A percentile compares a stretch with the other conserved stretches of the same genome.
Evolutionary conservation across 2,113 vertebrate species (phyloP).

Genomic region (Onychostoma macrolepis): DNA sequence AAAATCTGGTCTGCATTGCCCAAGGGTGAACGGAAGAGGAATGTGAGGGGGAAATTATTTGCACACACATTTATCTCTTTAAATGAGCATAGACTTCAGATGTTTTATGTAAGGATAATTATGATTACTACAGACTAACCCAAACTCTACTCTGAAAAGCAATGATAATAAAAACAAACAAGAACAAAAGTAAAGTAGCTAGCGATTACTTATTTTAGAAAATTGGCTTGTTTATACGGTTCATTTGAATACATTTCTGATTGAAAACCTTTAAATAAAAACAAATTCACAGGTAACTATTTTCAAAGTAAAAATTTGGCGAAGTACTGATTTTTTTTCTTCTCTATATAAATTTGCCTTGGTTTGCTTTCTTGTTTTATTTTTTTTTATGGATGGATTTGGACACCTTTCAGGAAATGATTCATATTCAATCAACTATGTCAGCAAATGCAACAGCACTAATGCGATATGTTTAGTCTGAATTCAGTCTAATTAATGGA

Average conservation of each 20-base stretch:
- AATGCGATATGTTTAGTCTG: background rate
- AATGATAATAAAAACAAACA: background rate
- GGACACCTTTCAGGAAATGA: background rate
- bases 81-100: background rate
- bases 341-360: background rate
- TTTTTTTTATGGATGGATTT: background rate
- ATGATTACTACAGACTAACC: background rate
- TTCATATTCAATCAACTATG: background rate
- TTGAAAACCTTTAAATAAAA: no score
- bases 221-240: background rate
- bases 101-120: slow-evolving; percentile 5
- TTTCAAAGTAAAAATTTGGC: background rate
- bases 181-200: background rate
- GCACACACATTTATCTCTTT: slow-evolving; percentile 15
- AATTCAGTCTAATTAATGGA: background rate
- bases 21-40: slow-evolving; percentile 11
- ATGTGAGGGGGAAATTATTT: background rate
- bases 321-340: background rate
- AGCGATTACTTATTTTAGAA: background rate
- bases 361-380: background rate
- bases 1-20: slow-evolving; percentile 33
- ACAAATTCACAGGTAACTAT: no score
- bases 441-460: background rate
- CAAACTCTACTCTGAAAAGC: background rate
- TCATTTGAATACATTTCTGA: background rate